phyloP scores from a whole-genome alignment of 2,888 invertebrate genomes.

The Nasonovia ribisnigri region DNA sequence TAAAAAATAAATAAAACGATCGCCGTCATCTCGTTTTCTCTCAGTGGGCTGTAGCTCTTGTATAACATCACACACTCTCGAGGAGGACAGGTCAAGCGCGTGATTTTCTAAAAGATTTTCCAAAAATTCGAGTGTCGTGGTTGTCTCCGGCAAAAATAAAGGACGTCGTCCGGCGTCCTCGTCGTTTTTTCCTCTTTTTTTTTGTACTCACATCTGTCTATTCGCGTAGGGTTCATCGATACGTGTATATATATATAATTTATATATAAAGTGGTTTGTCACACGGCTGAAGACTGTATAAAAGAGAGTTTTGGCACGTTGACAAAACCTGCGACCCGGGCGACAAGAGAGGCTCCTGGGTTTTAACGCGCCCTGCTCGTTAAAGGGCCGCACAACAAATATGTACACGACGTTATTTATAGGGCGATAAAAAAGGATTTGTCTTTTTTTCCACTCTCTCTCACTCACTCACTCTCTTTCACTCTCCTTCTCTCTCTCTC shows the following conservation, averaged over 20 bases:
- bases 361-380: conserved; percentile 62
- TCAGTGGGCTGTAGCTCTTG: background rate
- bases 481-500: background rate
- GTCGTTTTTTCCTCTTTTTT: background rate
- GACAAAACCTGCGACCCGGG: conserved; percentile 60
- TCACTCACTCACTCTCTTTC: background rate
- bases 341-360: conserved; percentile 56
- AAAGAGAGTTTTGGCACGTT: conserved; percentile 58
- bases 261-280: conserved; percentile 59
- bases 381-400: conserved; percentile 63
- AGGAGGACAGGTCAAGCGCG: background rate
- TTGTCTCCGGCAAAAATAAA: conserved; percentile 3
- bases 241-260: background rate
- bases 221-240: conserved; percentile 10
- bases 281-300: conserved; percentile 54
- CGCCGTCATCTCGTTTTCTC: background rate
- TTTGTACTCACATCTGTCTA: background rate
- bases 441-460: background rate
- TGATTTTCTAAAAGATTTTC: background rate
- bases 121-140: conserved; percentile 18
- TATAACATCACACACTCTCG: background rate
- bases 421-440: conserved; percentile 65
- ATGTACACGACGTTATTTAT: conserved; percentile 64
- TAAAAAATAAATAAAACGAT: background rate
- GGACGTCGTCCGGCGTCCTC: background rate